Base-by-base conservation (phyloP, 2,113 vertebrate species). In the Lanius ludovicianus region DNA sequence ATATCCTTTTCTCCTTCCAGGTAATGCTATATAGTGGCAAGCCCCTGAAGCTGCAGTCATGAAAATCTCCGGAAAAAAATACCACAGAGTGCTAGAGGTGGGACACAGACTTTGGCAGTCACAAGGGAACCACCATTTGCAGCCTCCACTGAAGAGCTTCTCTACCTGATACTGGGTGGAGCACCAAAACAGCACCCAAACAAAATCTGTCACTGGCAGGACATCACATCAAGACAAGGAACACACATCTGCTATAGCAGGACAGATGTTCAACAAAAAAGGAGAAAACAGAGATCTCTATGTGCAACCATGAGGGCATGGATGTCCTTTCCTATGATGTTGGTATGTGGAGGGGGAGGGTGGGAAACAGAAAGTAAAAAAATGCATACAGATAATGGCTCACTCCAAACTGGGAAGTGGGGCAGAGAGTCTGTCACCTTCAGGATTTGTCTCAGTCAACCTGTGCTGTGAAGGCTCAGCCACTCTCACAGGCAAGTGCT, bases 311-410 rank as follows among this genome's bases (percentile, higher is more conserved):
- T 3, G 3, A 37, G 12, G 49, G 49, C 22, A 28, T 7, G 6
- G 18, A 35, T 33, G 13, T 63, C 35, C 31, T 35, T 42, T 69
- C 22, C 35, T 55, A 18, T 1, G 0, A 31, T 7, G 15, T 9
- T 15, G 9, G 30, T 37, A 63, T 4, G 8, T 12, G 31, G 27
- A 70, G 22, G 15, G 55, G 10, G 18, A 80, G 27, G 11, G 24
- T 35, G 2, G 20, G 33, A 39, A 68, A 68, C 30, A 81, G 18
- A 27, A 75, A 60, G 14, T 14, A 17, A 47, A 56, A 71, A 89
- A 37, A n/a, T 44, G 42, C 27, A 88, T 9, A 35, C 0, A 1
- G 33, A 1, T 15, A 52, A 30, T 1, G 2, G 4, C 15, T 83
- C 44, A 56, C 27, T 30, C 23, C 28, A 55, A 33, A 46, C 4